Evolutionary conservation across 2,888 invertebrate species (phyloP), one percentile per base, ranked within the genome.

Genomic region (Galerucella calmariensis): DNA sequence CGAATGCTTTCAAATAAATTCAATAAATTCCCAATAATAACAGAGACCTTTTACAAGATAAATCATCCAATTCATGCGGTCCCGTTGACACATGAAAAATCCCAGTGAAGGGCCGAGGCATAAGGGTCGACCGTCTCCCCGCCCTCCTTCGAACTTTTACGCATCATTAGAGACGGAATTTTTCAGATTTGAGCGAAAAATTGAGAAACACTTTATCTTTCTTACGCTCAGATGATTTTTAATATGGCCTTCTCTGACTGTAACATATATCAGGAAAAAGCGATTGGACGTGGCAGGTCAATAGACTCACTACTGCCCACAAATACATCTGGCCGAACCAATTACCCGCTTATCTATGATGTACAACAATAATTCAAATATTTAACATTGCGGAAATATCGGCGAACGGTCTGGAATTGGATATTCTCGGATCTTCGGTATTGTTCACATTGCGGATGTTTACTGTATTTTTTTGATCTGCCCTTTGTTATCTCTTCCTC

Each of bases 121-220:
- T 62, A 62, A 58, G 56, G 59, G 59, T 46, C 61, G 20, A 69
- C 58, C 27, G 51, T 35, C 46, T 27, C 53, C 68, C 65, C 61
- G 77, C 79, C 74, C 77, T 80, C 76, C 71, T 5, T n/a, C 20
- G 67, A 74, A 79, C 79, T 84, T 83, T 83, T 77, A 80, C 84
- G 81, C 81, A 78, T 83, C 83, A 83, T 83, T 83, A 83, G 82
- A 79, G 78, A 72, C 78, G 72, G 75, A 73, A 74, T 76, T 78
- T 72, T 76, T 74, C 74, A 76, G 76, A 76, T 81, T 78, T 73
- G 78, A 78, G 72, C 77, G 79, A 77, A 77, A 81, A 79, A 82
- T 78, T 82, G 82, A 81, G 83, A 84, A 83, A 84, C 84, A 83
- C 83, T 85, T 85, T 84, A 85, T 85, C 84, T 84, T 82, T 80